phyloP scores from a whole-genome alignment of 2,888 invertebrate species.

The Andrena chrysosceles region DNA sequence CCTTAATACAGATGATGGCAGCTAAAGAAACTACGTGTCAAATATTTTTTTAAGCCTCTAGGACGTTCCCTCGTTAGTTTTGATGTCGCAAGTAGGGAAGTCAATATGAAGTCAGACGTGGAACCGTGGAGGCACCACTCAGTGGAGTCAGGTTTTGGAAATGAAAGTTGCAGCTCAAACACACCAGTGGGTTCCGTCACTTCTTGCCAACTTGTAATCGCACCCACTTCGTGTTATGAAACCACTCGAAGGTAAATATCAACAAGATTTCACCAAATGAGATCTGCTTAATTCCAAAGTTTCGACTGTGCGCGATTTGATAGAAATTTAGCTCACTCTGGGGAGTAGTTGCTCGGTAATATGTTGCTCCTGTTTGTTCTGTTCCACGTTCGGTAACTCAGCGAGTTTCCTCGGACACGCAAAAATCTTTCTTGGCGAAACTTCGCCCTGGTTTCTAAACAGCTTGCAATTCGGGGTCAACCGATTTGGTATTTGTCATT shows the following conservation, averaged over 20 bases:
- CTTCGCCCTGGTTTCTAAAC: not conserved
- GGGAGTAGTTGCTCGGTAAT: not conserved
- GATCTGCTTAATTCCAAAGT: not conserved
- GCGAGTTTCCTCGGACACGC: not conserved
- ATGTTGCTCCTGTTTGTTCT: not conserved
- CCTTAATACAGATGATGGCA: too few species aligned
- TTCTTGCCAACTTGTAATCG: not conserved
- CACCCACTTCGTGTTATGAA: not conserved
- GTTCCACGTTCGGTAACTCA: not conserved
- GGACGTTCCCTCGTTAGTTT: too few species aligned
- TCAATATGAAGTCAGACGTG: too few species aligned
- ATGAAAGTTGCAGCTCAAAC: not conserved
- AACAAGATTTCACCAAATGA: conserved; percentile 1
- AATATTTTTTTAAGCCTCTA: too few species aligned
- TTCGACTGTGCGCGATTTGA: not conserved
- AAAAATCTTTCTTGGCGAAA: not conserved
- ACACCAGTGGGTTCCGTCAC: not conserved
- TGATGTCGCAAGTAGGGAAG: too few species aligned
- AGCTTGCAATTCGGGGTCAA: too few species aligned
- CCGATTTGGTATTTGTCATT: too few species aligned
- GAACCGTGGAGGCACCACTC: too few species aligned
- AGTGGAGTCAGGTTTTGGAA: not conserved
- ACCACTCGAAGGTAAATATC: conserved; percentile 4
- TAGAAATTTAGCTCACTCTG: not conserved
- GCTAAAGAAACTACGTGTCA: too few species aligned